phyloP scores from a whole-genome alignment of 2,797 vertebrate species.

The Rhinoraja longicauda region DNA sequence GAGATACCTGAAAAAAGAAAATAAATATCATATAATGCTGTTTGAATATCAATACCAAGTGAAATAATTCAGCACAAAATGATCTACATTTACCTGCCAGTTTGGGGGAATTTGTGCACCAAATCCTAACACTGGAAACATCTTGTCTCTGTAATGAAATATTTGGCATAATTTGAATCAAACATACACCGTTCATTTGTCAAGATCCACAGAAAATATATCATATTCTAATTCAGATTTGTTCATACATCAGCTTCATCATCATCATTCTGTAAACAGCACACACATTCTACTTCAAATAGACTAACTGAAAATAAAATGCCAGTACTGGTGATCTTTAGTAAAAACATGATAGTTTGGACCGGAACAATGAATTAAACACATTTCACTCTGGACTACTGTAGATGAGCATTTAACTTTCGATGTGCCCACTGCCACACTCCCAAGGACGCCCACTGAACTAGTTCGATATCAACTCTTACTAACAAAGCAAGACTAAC shows the following conservation, averaged over 20 bases:
- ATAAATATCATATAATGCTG: not conserved
- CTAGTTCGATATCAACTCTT: too few relatives aligned
- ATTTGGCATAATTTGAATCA: not conserved
- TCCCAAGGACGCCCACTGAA: too few relatives aligned
- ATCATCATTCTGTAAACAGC: not conserved
- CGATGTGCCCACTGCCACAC: too few relatives aligned
- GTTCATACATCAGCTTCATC: not conserved
- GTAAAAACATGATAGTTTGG: too few relatives aligned
- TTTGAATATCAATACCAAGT: not conserved
- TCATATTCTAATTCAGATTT: not conserved
- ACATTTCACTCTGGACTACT: too few relatives aligned
- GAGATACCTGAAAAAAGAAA: slow-evolving; percentile 75
- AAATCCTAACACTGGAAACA: slow-evolving; percentile 97
- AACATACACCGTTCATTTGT: too few relatives aligned
- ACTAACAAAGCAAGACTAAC: too few relatives aligned
- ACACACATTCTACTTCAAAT: not conserved
- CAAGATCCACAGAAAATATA: not conserved
- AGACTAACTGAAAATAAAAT: too few relatives aligned
- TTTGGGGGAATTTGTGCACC: slow-evolving; percentile 88
- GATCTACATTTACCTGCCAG: slow-evolving; percentile 72
- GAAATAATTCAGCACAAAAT: not conserved
- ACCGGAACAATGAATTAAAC: too few relatives aligned
- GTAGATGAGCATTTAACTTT: too few relatives aligned
- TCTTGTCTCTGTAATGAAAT: slow-evolving; percentile 76
- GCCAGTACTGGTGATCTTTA: too few relatives aligned